Percentiles rank a stretch among this genome's conserved stretches.
These are phyloP conservation scores for Physeter macrocephalus DNA, from an alignment of 2,113 vertebrate species.

Conservation along the genomic window DNA sequence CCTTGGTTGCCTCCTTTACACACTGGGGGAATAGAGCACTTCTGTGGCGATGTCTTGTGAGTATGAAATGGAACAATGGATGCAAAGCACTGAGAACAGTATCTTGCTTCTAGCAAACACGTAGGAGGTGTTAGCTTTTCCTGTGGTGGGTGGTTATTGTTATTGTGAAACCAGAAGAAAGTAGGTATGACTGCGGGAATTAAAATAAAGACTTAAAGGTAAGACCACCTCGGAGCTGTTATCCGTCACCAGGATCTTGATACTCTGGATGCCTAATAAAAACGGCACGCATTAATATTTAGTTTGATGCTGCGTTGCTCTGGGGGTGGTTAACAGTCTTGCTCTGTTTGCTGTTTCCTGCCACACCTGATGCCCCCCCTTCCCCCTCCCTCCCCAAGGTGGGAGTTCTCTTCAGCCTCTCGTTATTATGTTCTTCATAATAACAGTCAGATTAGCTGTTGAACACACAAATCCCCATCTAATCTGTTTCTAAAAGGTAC, in stretches of 20 bases:
- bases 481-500: constrained; percentile 4
- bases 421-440: not conserved
- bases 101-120: not conserved
- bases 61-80: not conserved
- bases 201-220: not conserved
- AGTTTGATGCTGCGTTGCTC: not conserved
- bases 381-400: not conserved
- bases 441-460: not conserved
- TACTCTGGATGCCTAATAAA: not conserved
- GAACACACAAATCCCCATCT: not conserved
- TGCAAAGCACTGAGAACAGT: not conserved
- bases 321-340: not conserved
- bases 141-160: not conserved
- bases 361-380: not conserved
- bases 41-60: not conserved
- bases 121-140: not conserved
- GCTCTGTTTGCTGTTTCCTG: not conserved
- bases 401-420: not conserved
- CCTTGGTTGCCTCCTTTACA: not conserved
- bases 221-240: not conserved
- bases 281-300: not conserved
- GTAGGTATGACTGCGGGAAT: not conserved
- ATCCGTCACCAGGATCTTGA: not conserved
- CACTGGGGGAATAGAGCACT: not conserved
- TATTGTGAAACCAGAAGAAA: not conserved